phyloP scores from a whole-genome alignment of 2,113 vertebrate genomes.

The Actenoides lindsayi region DNA sequence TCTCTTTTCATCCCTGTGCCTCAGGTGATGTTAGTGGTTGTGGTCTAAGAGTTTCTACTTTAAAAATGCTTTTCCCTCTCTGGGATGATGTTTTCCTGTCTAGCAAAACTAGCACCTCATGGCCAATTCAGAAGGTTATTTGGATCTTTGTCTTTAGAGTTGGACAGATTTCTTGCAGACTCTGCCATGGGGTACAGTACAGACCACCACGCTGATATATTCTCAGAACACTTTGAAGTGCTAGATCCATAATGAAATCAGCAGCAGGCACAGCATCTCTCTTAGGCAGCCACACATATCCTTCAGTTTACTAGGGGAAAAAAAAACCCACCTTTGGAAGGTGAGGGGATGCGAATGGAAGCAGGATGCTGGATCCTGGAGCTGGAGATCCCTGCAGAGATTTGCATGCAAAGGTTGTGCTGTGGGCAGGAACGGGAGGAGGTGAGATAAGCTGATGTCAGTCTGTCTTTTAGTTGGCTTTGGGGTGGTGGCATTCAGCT shows the following conservation, averaged over 20 bases:
- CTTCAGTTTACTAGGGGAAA: background rate
- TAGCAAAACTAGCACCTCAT: accelerated
- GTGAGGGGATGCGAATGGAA: background rate
- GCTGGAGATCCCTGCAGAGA: background rate
- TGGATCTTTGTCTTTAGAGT: background rate
- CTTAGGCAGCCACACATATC: background rate
- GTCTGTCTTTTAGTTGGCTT: background rate
- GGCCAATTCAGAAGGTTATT: background rate
- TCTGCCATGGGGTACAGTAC: too few relatives aligned
- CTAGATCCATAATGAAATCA: too few relatives aligned
- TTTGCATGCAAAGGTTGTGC: background rate
- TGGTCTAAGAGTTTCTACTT: background rate
- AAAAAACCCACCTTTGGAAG: too few relatives aligned
- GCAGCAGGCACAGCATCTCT: background rate
- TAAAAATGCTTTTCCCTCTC: background rate
- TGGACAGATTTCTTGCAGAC: background rate
- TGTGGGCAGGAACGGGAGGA: background rate
- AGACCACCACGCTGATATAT: accelerated
- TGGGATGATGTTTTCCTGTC: background rate
- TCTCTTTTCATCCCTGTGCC: background rate
- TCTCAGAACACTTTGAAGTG: background rate
- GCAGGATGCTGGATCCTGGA: background rate
- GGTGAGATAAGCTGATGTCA: background rate
- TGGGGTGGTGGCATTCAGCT: background rate
- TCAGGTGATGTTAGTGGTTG: background rate